These are phyloP conservation scores for Chirona hameri DNA, from an alignment of 2,888 invertebrate species.

Conservation along the genomic window DNA sequence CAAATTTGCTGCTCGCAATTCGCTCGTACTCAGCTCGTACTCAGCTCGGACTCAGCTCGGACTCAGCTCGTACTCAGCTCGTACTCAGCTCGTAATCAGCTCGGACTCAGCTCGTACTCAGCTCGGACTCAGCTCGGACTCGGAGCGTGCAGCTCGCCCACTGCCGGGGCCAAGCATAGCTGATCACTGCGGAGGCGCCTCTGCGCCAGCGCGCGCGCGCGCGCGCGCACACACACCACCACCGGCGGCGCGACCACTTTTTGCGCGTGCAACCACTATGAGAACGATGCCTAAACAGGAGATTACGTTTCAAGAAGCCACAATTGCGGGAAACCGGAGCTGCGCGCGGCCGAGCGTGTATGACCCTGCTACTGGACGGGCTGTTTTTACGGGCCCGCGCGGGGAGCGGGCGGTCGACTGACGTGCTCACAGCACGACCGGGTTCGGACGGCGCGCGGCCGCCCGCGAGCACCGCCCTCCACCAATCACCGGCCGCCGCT, in stretches of 20 bases:
- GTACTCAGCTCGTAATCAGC: not conserved
- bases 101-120: not conserved
- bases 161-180: not conserved
- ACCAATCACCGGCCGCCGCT: conserved; percentile 3
- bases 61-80: not conserved
- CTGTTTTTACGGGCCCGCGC: not conserved
- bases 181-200: not conserved
- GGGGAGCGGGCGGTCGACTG: not conserved
- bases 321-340: conserved; percentile 25
- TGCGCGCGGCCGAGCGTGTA: not conserved
- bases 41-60: not conserved
- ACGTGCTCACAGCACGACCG: not conserved
- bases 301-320: conserved; percentile 23
- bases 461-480: not conserved
- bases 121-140: not conserved
- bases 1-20: not conserved
- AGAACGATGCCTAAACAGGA: conserved; percentile 10
- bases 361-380: not conserved
- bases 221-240: not conserved
- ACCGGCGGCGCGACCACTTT: conserved; percentile 12
- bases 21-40: not conserved
- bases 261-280: conserved; percentile 26
- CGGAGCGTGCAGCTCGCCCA: not conserved
- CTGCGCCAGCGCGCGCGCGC: not conserved
- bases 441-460: not conserved